Base-by-base conservation (phyloP, 2,888 invertebrate genomes). In the Arge pagana region DNA sequence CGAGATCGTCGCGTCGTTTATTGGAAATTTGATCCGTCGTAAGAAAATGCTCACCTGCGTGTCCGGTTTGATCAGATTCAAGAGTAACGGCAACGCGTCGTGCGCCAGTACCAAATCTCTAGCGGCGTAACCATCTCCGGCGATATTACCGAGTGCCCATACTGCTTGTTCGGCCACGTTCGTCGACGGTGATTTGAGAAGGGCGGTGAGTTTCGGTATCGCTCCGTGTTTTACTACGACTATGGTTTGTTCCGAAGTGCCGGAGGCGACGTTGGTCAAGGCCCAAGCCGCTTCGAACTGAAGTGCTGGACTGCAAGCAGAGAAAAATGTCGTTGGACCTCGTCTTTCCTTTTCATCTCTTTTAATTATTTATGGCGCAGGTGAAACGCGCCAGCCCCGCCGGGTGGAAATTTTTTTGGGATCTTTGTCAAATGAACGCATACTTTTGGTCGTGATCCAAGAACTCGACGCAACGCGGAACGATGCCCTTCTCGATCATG, bases 281-380 rank as follows among this genome's bases (percentile, higher is more conserved):
- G 96, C 96, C 98, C 98, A 99, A 0, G 96, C 90, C 1, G 96
- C 90, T 78, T 98, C 98, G 78, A 98, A 98, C 75, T 97, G 93
- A 1, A 93, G 78, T 42, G 85, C 80, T 0, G 86, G 77, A 60
- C 90, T 91, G 71, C 0, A 79, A 79, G 54, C n/a, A n/a, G n/a
- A n/a, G n/a, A n/a, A n/a, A n/a, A n/a, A n/a, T n/a, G 43, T 48
- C 52, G n/a, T n/a, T n/a, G n/a, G n/a, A n/a, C n/a, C n/a, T n/a
- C n/a, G n/a, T n/a, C n/a, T n/a, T n/a, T n/a, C n/a, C n/a, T n/a
- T n/a, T n/a, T n/a, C n/a, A n/a, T n/a, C n/a, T n/a, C n/a, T n/a
- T n/a, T n/a, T n/a, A n/a, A n/a, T n/a, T n/a, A n/a, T n/a, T n/a
- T n/a, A n/a, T n/a, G n/a, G n/a, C n/a, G n/a, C n/a, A n/a, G n/a